A percentile compares a stretch with the other conserved stretches of the same genome.
These are phyloP conservation scores for Trichogramma dendrolimi DNA, from an alignment of 2,888 invertebrate genomes.

Conservation along the genomic window DNA sequence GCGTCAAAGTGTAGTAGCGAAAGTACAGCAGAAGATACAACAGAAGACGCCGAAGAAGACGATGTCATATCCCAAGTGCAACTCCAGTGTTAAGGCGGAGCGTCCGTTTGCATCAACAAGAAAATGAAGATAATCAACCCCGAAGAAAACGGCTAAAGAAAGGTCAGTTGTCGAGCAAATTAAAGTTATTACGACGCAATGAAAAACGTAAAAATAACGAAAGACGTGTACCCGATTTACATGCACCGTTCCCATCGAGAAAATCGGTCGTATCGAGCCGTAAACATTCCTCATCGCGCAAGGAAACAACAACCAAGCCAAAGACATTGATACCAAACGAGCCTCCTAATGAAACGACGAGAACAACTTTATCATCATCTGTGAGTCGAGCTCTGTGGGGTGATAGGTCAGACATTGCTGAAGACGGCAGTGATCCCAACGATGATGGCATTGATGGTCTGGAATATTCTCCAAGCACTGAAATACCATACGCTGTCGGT, in stretches of 20 bases:
- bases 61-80: conserved; percentile 11
- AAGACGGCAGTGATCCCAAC: conserved; percentile 29
- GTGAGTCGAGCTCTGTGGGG: conserved; percentile 50
- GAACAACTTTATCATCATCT: conserved; percentile 39
- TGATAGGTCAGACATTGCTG: conserved; percentile 46
- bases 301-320: conserved; percentile 13
- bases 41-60: conserved; percentile 26
- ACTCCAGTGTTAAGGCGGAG: conserved; percentile 44
- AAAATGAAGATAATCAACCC: conserved; percentile 37
- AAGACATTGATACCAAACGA: too few relatives aligned
- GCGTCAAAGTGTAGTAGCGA: conserved; percentile 19
- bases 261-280: conserved; percentile 26
- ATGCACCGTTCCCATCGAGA: conserved; percentile 16
- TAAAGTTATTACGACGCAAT: conserved; percentile 26
- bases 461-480: conserved; percentile 44
- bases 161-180: conserved; percentile 15
- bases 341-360: conserved; percentile 14
- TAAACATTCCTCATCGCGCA: not conserved
- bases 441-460: conserved; percentile 19
- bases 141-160: conserved; percentile 19
- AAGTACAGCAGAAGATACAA: conserved; percentile 1
- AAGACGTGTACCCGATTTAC: conserved; percentile 6
- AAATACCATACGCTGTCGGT: conserved; percentile 52
- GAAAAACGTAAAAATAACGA: conserved; percentile 24
- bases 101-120: conserved; percentile 44